Conservation (phyloP, 2,113 vertebrate species). For the Todiramphus saurophagus region DNA sequence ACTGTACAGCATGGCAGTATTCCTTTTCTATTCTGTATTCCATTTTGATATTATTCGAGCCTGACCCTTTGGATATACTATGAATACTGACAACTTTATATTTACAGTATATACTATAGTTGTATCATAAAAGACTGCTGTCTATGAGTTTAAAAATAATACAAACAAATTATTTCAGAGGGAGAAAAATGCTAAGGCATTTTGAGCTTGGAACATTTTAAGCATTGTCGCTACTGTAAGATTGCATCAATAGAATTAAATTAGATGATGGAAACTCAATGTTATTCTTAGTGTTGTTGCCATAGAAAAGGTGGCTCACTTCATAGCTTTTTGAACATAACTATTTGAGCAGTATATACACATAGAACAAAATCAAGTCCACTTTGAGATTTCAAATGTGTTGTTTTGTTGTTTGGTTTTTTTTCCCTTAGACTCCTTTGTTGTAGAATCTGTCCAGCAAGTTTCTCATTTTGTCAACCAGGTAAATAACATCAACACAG, state of each 20-base stretch:
- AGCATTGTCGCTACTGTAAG: constrained; percentile 26
- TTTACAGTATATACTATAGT: not conserved
- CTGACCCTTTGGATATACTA: not conserved
- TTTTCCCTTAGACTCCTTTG: not conserved
- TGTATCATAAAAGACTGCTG: not conserved
- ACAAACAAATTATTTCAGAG: not conserved
- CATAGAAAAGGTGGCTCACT: constrained; percentile 53
- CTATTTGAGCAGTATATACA: constrained; percentile 16
- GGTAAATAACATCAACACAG: not conserved
- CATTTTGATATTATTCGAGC: not conserved
- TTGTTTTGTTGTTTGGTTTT: not conserved
- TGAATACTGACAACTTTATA: not conserved
- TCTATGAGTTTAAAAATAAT: constrained; percentile 6
- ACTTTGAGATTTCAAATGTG: not conserved
- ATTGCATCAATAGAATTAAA: constrained; percentile 33
- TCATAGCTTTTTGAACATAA: constrained; percentile 20
- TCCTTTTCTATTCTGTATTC: not conserved
- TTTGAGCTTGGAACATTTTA: constrained; percentile 33
- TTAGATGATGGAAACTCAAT: constrained; percentile 21
- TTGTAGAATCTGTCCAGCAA: not conserved
- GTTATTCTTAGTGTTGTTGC: constrained; percentile 62
- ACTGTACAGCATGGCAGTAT: not conserved
- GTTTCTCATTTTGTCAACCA: constrained; percentile 7
- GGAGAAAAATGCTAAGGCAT: constrained; percentile 23
- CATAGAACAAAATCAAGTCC: not conserved